Conservation (phyloP, 2,888 invertebrate species). For the Cataglyphis altisquamis region DNA sequence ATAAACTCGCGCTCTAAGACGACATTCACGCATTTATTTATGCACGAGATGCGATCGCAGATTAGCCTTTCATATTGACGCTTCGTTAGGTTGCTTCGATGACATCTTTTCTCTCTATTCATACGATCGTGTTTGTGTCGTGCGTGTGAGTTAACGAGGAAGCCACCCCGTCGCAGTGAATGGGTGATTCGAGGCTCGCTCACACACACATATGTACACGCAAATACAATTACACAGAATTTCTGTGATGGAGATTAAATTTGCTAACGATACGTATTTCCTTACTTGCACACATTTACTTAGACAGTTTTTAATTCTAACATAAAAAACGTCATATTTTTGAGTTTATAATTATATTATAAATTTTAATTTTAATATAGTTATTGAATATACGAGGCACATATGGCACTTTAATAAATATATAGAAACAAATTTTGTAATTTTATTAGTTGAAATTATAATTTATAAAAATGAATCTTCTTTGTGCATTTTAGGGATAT, state of each 20-base stretch:
- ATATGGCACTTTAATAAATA: neutral
- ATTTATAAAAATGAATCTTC: neutral
- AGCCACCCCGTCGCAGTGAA: neutral
- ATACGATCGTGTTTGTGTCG: slow-evolving; percentile 69
- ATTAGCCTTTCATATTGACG: slow-evolving; percentile 78
- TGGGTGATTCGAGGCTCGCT: neutral
- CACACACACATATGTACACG: slow-evolving; percentile 8
- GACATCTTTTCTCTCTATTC: slow-evolving; percentile 66
- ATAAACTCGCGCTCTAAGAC: slow-evolving; percentile 33
- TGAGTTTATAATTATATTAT: neutral
- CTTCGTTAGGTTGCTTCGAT: slow-evolving; percentile 82
- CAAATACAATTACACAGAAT: slow-evolving; percentile 27
- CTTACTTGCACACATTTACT: slow-evolving; percentile 28
- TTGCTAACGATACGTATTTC: slow-evolving; percentile 41
- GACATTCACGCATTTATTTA: slow-evolving; percentile 42
- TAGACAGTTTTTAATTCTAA: neutral
- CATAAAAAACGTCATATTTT: neutral
- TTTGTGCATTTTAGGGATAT: neutral
- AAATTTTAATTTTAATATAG: neutral
- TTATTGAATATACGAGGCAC: neutral
- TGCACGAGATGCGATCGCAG: slow-evolving; percentile 63
- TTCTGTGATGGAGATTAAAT: slow-evolving; percentile 34
- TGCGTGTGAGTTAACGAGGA: slow-evolving; percentile 63
- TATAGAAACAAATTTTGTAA: neutral
- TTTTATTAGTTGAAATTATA: neutral